Evolutionary conservation across 2,113 vertebrate genomes (phyloP).

Genomic region (Ailuropoda melanoleuca): DNA sequence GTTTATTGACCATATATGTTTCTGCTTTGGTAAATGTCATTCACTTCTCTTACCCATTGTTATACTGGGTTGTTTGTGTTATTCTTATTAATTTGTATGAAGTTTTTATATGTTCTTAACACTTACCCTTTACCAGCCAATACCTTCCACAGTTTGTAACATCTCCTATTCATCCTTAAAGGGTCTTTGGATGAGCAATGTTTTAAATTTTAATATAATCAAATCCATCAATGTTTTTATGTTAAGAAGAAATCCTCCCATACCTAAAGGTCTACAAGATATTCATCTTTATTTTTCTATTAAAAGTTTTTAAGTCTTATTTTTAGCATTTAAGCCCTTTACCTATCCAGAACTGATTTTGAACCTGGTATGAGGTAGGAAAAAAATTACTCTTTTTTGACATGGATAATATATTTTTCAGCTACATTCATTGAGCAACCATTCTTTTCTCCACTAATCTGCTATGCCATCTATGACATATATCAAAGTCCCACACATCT

Average conservation of each 20-base stretch:
- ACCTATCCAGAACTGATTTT: neutral
- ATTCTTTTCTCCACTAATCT: neutral
- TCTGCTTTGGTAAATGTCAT: neutral
- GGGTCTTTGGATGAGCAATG: neutral
- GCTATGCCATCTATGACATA: neutral
- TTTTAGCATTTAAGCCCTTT: neutral
- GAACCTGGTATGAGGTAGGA: no score
- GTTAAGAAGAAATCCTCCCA: neutral
- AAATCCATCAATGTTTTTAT: neutral
- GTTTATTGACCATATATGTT: neutral
- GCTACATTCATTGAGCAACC: neutral
- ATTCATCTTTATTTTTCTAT: neutral
- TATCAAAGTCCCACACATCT: neutral
- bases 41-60: neutral
- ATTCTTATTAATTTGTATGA: neutral
- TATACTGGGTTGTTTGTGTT: neutral
- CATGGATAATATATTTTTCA: neutral
- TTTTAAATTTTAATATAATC: neutral
- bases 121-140: neutral
- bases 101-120: neutral
- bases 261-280: neutral
- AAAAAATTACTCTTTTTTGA: neutral
- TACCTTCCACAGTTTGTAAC: neutral
- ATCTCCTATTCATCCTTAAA: neutral
- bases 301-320: neutral